phyloP scores from a whole-genome alignment of 2,888 invertebrate genomes.

The Corbicula japonica region DNA sequence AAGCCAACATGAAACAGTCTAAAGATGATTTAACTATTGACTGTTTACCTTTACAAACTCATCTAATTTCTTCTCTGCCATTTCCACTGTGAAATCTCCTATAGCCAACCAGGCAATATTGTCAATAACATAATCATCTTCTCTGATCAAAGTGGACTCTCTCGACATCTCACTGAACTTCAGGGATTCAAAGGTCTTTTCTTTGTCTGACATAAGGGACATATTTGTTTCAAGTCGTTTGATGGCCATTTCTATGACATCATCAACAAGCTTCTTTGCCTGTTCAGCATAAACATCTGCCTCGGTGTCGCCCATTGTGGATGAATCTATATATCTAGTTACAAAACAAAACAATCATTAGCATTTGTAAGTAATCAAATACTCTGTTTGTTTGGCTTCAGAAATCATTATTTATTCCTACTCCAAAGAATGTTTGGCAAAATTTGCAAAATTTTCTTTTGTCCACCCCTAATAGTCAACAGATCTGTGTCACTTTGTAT shows the following conservation, averaged over 20 bases:
- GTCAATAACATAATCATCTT: slow-evolving; percentile 81
- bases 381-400: too few species aligned
- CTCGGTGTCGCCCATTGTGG: too few species aligned
- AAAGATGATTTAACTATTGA: too few species aligned
- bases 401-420: too few species aligned
- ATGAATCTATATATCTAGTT: too few species aligned
- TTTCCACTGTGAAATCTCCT: slow-evolving; percentile 81
- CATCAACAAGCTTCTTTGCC: slow-evolving; percentile 82
- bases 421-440: too few species aligned
- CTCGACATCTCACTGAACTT: slow-evolving; percentile 73
- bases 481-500: too few species aligned
- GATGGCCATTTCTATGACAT: slow-evolving; percentile 82
- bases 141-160: slow-evolving; percentile 72
- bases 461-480: too few species aligned
- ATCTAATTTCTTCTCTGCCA: slow-evolving; percentile 83
- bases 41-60: slow-evolving; percentile 84
- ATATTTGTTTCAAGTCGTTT: slow-evolving; percentile 79
- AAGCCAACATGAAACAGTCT: too few species aligned
- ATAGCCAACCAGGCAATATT: slow-evolving; percentile 85
- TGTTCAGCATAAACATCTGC: slow-evolving; percentile 75
- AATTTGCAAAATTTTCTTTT: too few species aligned
- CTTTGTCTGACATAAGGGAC: slow-evolving; percentile 76
- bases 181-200: slow-evolving; percentile 81
- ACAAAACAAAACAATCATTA: too few species aligned
- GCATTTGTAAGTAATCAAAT: too few species aligned